Base-by-base conservation (phyloP, 2,888 invertebrate genomes). In the Mycalesis mineus region DNA sequence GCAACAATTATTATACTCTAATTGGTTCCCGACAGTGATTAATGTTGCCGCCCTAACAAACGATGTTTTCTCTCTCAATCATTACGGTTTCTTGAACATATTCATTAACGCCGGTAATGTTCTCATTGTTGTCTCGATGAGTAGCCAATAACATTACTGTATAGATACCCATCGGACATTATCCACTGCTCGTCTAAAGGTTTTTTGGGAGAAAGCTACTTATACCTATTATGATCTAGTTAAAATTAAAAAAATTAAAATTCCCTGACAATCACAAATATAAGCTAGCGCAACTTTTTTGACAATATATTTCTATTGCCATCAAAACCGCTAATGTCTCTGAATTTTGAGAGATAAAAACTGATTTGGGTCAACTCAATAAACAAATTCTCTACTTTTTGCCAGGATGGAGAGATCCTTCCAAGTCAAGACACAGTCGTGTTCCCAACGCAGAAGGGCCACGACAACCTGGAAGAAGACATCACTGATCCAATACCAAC, bases 361-460 rank as follows among this genome's bases (percentile, higher is more conserved):
- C n/a, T n/a, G n/a, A n/a, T n/a, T n/a, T n/a, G n/a, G n/a, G n/a
- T n/a, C 22, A 22, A 22, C 5, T 4, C 2, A 22, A 22, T 22
- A 4, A 22, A 22, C 5, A 22, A 22, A 22, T 22, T 22, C 22
- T 22, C 22, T 22, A 4, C 5, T 67, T 69, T 6, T 62, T 50
- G 14, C 5, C 62, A 89, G 88, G 88, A 89, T 53, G 85, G 88
- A 13, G 88, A 87, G 56, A 63, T 85, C 7, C 65, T 84, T 5
- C 82, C 84, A 14, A 88, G 88, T 69, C 88, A 87, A 68, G 89
- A 89, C 63, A 78, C 84, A 4, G 88, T 89, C 13, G 72, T 88
- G 39, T 68, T 89, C 5, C 88, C 88, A 0, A 82, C 86, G 0
- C 84, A 85, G n/a, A 74, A 82, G 55, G 78, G 79, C 52, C 78